Evolutionary conservation across 2,888 invertebrate species (phyloP).

Genomic region (Caenorhabditis sp.): DNA sequence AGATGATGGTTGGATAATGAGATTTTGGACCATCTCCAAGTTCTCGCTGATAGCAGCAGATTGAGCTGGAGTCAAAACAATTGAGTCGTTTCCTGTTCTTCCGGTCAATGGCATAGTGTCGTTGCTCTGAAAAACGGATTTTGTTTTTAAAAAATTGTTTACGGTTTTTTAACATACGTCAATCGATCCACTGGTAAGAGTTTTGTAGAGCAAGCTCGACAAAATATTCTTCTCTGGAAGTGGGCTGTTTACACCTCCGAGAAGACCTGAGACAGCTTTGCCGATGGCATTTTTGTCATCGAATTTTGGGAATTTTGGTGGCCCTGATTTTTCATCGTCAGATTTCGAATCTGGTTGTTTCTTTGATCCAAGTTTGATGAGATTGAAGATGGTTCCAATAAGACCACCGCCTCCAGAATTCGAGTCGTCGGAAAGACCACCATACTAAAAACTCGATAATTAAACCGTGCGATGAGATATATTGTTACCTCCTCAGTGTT

Average conservation of each 20-base stretch:
- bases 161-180: slow-evolving; percentile 34
- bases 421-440: slow-evolving; percentile 65
- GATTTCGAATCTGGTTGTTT: slow-evolving; percentile 44
- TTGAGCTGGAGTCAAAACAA: slow-evolving; percentile 61
- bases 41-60: slow-evolving; percentile 69
- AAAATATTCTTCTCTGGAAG: slow-evolving; percentile 65
- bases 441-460: slow-evolving; percentile 45
- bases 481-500: slow-evolving; percentile 46
- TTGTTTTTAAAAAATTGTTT: neutral
- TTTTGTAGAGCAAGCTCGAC: slow-evolving; percentile 70
- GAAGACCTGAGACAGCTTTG: slow-evolving; percentile 61
- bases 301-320: neutral
- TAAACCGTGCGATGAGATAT: neutral
- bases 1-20: slow-evolving; percentile 69
- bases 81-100: slow-evolving; percentile 37
- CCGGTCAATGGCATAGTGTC: slow-evolving; percentile 35
- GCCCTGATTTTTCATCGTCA: slow-evolving; percentile 15
- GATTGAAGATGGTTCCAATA: slow-evolving; percentile 68
- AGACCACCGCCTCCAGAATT: slow-evolving; percentile 61
- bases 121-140: slow-evolving; percentile 39
- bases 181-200: slow-evolving; percentile 65
- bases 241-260: slow-evolving; percentile 66
- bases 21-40: slow-evolving; percentile 69
- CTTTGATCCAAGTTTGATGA: slow-evolving; percentile 62
- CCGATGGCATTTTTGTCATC: slow-evolving; percentile 57